A percentile compares a stretch with the other conserved stretches of the same genome.
Evolutionary conservation across 2,113 vertebrate species (phyloP).

Genomic region (Eptesicus fuscus): DNA sequence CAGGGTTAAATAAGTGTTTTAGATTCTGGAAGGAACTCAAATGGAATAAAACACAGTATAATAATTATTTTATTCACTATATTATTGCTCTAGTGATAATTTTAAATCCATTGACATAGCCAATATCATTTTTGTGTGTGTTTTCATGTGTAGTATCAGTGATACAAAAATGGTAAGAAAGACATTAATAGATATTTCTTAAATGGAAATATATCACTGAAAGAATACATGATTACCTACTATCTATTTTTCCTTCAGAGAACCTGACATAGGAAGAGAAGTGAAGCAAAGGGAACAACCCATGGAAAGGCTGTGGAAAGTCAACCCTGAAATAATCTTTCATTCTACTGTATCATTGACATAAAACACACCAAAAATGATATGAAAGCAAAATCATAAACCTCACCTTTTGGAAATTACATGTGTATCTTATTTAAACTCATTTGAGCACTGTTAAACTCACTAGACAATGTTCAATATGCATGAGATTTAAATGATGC

Average conservation of each 20-base stretch:
- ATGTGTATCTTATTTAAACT: constrained; percentile 40
- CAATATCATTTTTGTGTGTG: background rate
- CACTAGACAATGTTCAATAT: background rate
- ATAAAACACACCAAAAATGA: background rate
- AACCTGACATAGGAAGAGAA: background rate
- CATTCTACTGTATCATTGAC: background rate
- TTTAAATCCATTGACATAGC: background rate
- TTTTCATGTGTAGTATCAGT: background rate
- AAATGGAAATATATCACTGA: background rate
- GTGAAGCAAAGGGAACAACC: background rate
- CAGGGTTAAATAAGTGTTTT: background rate
- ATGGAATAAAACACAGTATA: background rate
- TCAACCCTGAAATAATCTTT: background rate
- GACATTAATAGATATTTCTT: background rate
- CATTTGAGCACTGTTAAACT: background rate
- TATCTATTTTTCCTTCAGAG: background rate
- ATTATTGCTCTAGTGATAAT: background rate
- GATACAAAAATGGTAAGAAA: background rate
- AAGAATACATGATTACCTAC: background rate
- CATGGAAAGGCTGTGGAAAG: background rate
- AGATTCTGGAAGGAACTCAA: background rate
- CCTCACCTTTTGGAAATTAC: background rate
- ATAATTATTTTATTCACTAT: background rate
- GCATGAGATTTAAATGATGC: background rate
- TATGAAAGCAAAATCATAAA: background rate